Conservation (phyloP, 2,888 invertebrate genomes). For the Oegoconia quadripuncta region DNA sequence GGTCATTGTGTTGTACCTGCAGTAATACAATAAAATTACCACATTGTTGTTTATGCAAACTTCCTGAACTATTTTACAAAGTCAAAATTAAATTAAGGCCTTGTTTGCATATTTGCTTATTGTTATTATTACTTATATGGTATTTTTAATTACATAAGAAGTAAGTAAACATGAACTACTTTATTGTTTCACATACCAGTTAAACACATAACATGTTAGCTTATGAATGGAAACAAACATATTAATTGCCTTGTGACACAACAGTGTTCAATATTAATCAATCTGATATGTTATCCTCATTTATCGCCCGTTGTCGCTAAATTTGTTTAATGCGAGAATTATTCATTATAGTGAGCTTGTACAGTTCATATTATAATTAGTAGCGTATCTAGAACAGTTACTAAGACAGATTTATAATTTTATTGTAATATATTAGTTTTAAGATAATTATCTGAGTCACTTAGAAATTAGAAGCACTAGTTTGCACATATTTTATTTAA, state of each 20-base stretch:
- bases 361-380: neutral
- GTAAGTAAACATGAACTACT: too few relatives aligned
- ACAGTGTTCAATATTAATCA: slow-evolving; percentile 3
- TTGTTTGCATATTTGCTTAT: slow-evolving; percentile 6
- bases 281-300: slow-evolving; percentile 1
- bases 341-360: neutral
- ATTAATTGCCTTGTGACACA: too few relatives aligned
- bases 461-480: too few relatives aligned
- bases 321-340: slow-evolving; percentile 12
- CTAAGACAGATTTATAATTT: too few relatives aligned
- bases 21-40: neutral
- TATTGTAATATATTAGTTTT: too few relatives aligned
- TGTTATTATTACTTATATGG: too few relatives aligned
- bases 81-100: slow-evolving; percentile 1
- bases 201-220: too few relatives aligned
- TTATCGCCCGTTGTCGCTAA: slow-evolving; percentile 7
- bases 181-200: too few relatives aligned
- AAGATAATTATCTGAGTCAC: too few relatives aligned
- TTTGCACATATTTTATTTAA: too few relatives aligned
- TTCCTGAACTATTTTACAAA: slow-evolving; percentile 10
- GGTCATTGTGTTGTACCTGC: neutral
- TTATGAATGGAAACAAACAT: too few relatives aligned
- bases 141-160: slow-evolving; percentile 4
- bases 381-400: neutral
- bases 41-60: slow-evolving; percentile 4